These are phyloP conservation scores for Chaetoderma sp. DNA, from an alignment of 2,888 invertebrate species.

Conservation along the genomic window DNA sequence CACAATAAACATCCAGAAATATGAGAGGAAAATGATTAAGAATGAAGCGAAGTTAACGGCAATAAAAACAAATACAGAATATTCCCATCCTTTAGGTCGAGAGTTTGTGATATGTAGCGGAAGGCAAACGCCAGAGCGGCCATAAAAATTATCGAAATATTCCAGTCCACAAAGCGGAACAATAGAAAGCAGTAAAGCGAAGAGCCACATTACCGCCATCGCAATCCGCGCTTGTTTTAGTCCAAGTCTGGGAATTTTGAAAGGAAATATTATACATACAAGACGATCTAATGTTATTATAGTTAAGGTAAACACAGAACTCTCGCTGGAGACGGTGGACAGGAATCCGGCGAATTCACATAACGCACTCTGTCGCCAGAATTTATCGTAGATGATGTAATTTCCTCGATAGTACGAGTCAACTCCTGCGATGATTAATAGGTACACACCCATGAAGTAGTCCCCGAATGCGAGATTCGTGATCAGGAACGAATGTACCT, in stretches of 20 bases:
- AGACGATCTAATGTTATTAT: constrained; percentile 70
- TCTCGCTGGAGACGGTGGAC: constrained; percentile 69
- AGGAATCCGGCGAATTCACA: constrained; percentile 66
- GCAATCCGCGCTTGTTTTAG: constrained; percentile 55
- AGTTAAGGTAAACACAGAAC: constrained; percentile 69
- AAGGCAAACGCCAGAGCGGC: constrained; percentile 72
- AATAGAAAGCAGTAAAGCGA: constrained; percentile 51
- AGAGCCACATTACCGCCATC: constrained; percentile 59
- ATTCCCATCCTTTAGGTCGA: constrained; percentile 72
- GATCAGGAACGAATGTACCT: constrained; percentile 70
- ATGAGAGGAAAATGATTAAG: constrained; percentile 70
- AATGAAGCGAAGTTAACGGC: constrained; percentile 71
- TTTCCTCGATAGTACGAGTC: constrained; percentile 69
- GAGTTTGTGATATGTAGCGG: constrained; percentile 72
- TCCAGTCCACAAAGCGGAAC: constrained; percentile 54
- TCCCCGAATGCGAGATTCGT: constrained; percentile 64
- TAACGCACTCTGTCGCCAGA: constrained; percentile 59
- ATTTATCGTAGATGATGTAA: constrained; percentile 64
- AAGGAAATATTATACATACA: constrained; percentile 68
- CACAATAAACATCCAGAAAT: constrained; percentile 72
- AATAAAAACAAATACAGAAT: constrained; percentile 73
- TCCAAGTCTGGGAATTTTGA: constrained; percentile 55
- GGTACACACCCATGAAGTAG: constrained; percentile 65
- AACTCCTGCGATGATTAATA: constrained; percentile 64
- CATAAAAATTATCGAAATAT: constrained; percentile 72